phyloP scores from a whole-genome alignment of 2,113 vertebrate species.

The Trichechus manatus region DNA sequence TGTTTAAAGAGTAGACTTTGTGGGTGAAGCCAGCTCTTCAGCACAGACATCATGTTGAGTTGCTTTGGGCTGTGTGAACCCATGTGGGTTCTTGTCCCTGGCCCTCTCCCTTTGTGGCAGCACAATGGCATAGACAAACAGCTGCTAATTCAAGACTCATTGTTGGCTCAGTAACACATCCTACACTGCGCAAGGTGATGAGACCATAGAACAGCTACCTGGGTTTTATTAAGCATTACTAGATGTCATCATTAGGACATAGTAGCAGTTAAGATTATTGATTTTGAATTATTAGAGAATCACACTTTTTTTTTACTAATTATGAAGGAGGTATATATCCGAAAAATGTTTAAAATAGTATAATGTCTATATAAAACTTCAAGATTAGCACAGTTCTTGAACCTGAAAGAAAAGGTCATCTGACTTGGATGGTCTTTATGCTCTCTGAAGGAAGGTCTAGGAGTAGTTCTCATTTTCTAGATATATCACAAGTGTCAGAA shows the following conservation, averaged over 20 bases:
- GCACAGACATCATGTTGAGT: background rate
- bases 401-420: background rate
- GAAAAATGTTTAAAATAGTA: conserved; percentile 46
- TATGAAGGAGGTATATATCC: conserved; percentile 24
- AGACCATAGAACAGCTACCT: background rate
- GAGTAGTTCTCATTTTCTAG: conserved; percentile 23
- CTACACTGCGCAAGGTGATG: background rate
- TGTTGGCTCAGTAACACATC: background rate
- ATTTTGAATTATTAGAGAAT: conserved; percentile 16
- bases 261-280: background rate
- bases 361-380: conserved; percentile 33
- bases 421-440: background rate
- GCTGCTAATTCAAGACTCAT: background rate
- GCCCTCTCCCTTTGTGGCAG: background rate
- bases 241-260: background rate
- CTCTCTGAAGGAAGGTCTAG: background rate
- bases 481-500: background rate
- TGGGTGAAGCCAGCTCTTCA: background rate
- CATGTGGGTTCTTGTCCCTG: background rate
- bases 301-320: conserved; percentile 30
- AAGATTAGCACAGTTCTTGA: background rate
- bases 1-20: conserved; percentile 13
- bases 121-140: background rate
- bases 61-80: background rate
- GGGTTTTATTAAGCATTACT: background rate